Conservation (phyloP, 2,888 invertebrate species). For the Protodeltote pygarga region DNA sequence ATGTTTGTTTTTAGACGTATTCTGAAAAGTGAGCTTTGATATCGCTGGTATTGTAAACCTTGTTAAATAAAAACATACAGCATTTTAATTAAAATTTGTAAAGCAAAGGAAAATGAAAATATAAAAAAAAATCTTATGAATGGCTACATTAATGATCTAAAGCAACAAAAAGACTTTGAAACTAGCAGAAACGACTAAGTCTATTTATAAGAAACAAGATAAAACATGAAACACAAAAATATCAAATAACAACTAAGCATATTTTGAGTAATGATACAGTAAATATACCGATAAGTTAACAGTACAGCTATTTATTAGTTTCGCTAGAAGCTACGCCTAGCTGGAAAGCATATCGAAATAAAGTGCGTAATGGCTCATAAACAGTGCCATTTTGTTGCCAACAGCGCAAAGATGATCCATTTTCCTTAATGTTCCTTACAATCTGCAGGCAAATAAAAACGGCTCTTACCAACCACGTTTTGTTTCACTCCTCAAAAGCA, state of each 20-base stretch:
- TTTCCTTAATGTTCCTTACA: constrained; percentile 19
- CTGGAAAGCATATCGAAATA: constrained; percentile 21
- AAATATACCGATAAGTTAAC: neutral
- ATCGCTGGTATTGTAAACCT: constrained; percentile 2
- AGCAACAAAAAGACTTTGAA: no score
- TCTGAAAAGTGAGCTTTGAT: constrained; percentile 28
- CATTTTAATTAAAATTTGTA: neutral
- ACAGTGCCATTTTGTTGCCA: constrained; percentile 21
- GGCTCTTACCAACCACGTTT: constrained; percentile 28
- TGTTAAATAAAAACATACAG: neutral
- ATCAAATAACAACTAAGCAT: neutral
- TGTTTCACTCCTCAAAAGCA: constrained; percentile 20
- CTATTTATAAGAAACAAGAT: no score
- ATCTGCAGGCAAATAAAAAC: constrained; percentile 25
- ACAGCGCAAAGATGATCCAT: constrained; percentile 24
- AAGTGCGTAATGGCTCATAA: constrained; percentile 34
- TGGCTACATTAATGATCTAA: no score
- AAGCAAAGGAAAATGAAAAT: neutral
- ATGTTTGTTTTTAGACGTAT: constrained; percentile 23
- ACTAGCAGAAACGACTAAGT: no score
- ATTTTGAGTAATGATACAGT: neutral
- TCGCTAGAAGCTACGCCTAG: constrained; percentile 2
- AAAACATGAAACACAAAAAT: neutral
- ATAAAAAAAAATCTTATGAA: neutral
- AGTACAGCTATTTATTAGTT: constrained; percentile 1